Conservation (phyloP, 2,797 vertebrate genomes). For the Microcaecilia unicolor region DNA sequence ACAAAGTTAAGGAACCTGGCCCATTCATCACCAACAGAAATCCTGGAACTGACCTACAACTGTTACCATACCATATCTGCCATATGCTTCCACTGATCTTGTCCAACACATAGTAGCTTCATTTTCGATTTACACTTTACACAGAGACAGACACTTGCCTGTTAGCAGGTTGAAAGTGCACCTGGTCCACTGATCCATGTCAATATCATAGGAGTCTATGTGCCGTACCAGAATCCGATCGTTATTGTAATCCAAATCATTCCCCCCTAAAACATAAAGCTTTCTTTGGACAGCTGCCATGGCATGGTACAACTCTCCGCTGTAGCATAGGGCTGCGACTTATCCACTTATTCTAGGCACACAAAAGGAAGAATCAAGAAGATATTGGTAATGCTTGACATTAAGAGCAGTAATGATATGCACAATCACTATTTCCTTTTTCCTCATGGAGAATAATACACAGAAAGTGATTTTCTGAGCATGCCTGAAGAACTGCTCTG, state of each 20-base stretch:
- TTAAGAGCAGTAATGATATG: background rate
- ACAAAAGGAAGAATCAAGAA: conserved; percentile 5
- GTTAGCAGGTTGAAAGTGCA: conserved; percentile 88
- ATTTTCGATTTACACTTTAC: background rate
- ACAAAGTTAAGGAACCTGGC: no score
- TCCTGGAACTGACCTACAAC: no score
- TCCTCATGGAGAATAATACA: no score
- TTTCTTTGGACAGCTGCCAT: conserved; percentile 87
- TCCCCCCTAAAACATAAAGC: conserved; percentile 89
- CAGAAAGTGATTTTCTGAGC: no score
- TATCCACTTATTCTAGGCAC: conserved; percentile 81
- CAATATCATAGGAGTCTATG: conserved; percentile 88
- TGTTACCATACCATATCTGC: no score
- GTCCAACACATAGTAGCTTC: background rate
- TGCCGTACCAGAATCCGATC: conserved; percentile 90
- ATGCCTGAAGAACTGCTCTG: no score
- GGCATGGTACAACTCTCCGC: conserved; percentile 89
- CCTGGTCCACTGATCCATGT: conserved; percentile 88
- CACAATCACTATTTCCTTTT: no score
- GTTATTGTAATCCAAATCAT: conserved; percentile 94
- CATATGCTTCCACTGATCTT: no score
- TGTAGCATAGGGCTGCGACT: conserved; percentile 88
- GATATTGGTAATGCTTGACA: background rate
- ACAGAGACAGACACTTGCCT: conserved; percentile 61
- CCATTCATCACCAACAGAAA: no score